A percentile compares a stretch with the other conserved stretches of the same genome.
Conservation (phyloP, 2,888 invertebrate genomes). For the Cerceris rybyensis region DNA sequence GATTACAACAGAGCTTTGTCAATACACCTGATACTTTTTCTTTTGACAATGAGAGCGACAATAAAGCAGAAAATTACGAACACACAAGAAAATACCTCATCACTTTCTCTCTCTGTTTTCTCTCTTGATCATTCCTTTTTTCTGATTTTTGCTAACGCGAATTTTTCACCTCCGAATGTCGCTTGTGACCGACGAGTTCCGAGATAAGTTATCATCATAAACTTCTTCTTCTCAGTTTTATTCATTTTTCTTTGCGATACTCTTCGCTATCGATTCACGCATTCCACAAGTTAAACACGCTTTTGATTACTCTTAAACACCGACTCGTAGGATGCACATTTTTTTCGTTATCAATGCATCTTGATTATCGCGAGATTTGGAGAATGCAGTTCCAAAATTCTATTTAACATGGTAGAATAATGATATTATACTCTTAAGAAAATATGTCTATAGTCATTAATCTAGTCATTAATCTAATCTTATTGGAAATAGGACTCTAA, state of each 20-base stretch:
- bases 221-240: background rate
- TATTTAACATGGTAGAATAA: too few relatives aligned
- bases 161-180: too few relatives aligned
- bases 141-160: too few relatives aligned
- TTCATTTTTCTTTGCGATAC: slow-evolving; percentile 23
- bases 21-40: slow-evolving; percentile 42
- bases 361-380: slow-evolving; percentile 6
- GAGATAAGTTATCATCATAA: too few relatives aligned
- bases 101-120: slow-evolving; percentile 21
- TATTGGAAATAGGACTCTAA: too few relatives aligned
- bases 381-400: slow-evolving; percentile 6
- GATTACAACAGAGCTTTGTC: slow-evolving; percentile 61
- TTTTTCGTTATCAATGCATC: slow-evolving; percentile 42
- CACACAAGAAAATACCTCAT: slow-evolving; percentile 45
- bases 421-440: too few relatives aligned
- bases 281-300: slow-evolving; percentile 47
- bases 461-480: too few relatives aligned
- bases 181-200: too few relatives aligned
- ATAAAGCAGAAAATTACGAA: slow-evolving; percentile 69
- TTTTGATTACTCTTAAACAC: slow-evolving; percentile 45
- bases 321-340: slow-evolving; percentile 51
- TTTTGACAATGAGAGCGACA: slow-evolving; percentile 63
- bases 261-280: slow-evolving; percentile 25
- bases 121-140: background rate
- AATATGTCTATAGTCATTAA: too few relatives aligned